Conservation (phyloP, 1,140 invertebrate species). For the Himalopsyche phryganea region DNA sequence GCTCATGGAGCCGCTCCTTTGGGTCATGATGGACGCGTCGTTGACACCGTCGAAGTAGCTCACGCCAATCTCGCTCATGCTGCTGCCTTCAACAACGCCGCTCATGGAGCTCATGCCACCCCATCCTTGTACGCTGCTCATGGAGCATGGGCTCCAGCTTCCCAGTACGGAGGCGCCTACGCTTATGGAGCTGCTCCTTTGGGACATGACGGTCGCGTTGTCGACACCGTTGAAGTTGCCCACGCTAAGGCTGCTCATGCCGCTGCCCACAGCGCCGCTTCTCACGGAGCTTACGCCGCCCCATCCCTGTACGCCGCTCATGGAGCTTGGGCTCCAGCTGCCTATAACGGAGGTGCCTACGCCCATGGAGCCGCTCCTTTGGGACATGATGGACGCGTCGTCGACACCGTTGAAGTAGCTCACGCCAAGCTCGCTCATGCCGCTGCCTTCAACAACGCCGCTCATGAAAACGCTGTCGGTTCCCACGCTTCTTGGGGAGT, state of each 20-base stretch:
- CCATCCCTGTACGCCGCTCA: no score
- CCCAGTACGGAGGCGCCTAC: slow-evolving; percentile 41
- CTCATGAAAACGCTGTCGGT: no score
- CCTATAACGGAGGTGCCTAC: no score
- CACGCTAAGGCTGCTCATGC: no score
- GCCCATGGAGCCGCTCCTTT: no score
- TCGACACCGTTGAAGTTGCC: slow-evolving; percentile 57
- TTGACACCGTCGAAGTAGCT: slow-evolving; percentile 29
- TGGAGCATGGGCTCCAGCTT: slow-evolving; percentile 25
- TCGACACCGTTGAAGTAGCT: no score
- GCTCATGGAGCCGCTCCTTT: slow-evolving; percentile 23
- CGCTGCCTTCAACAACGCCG: no score
- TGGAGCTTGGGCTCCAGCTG: no score
- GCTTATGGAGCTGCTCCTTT: not conserved
- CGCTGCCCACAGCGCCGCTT: slow-evolving; percentile 34
- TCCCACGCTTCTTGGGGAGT: no score
- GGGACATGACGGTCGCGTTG: slow-evolving; percentile 22
- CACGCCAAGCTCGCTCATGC: no score
- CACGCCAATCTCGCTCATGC: slow-evolving; percentile 26
- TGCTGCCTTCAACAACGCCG: slow-evolving; percentile 13
- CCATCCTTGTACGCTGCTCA: slow-evolving; percentile 1
- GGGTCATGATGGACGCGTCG: slow-evolving; percentile 25
- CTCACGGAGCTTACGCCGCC: slow-evolving; percentile 34
- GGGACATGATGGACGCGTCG: no score
- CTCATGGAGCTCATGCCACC: not conserved